These are phyloP conservation scores for Rattus rattus DNA, from an alignment of 2,113 vertebrate genomes.

Conservation along the genomic window DNA sequence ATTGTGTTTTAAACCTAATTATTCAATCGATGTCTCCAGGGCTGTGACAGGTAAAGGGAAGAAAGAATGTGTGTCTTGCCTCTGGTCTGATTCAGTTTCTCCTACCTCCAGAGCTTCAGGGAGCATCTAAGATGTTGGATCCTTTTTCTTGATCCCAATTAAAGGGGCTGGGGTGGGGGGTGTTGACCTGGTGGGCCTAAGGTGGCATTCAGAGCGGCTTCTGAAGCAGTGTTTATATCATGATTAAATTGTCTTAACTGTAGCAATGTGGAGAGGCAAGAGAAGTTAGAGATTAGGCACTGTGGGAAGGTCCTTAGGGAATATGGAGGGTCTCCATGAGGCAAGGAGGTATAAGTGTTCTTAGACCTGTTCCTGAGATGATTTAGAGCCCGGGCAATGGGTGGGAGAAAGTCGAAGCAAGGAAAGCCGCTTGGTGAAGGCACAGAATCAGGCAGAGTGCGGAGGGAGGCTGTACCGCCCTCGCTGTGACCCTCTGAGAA, in stretches of 20 bases:
- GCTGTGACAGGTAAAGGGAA: background rate
- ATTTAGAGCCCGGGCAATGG: background rate
- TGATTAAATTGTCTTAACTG: background rate
- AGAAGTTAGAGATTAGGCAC: background rate
- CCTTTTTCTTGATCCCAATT: background rate
- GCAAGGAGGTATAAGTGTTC: background rate
- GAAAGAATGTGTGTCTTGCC: background rate
- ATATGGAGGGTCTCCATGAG: background rate
- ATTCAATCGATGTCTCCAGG: background rate
- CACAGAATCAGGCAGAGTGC: background rate
- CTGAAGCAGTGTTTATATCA: background rate
- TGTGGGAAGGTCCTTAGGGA: background rate
- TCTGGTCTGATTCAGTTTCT: background rate
- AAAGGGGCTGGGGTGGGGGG: background rate
- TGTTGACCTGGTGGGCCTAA: background rate
- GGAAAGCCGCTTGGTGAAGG: background rate
- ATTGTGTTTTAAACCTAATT: background rate
- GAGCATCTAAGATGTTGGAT: no score
- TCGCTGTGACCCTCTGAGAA: background rate
- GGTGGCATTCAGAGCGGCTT: background rate
- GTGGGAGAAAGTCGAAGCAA: background rate
- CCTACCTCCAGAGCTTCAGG: background rate
- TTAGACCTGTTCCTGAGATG: background rate
- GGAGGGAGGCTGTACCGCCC: rapidly evolving
- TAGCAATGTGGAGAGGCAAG: background rate